Evolutionary conservation across 2,113 vertebrate species (phyloP).

Genomic region (Progne subis): DNA sequence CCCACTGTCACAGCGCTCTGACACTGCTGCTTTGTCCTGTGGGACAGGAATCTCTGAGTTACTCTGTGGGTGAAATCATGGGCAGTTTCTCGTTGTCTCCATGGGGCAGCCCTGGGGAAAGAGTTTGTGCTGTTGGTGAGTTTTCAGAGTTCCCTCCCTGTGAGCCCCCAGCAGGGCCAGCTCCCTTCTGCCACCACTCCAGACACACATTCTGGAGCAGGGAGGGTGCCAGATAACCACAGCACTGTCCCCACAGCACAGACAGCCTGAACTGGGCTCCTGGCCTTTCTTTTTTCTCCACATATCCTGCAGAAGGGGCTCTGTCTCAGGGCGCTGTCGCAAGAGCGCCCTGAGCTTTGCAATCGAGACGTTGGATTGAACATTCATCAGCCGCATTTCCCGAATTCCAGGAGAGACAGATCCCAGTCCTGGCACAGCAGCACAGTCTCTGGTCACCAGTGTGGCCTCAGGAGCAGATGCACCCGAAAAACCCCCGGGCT

Average conservation of each 20-base stretch:
- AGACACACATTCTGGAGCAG: neutral
- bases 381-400: neutral
- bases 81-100: neutral
- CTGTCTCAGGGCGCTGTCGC: neutral
- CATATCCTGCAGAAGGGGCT: neutral
- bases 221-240: neutral
- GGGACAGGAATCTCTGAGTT: neutral
- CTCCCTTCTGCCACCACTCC: neutral
- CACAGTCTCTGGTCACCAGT: neutral
- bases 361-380: neutral
- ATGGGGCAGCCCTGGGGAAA: neutral
- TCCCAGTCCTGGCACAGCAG: neutral
- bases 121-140: neutral
- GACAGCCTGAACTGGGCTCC: neutral
- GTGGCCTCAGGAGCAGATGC: neutral
- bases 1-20: neutral
- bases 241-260: neutral
- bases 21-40: neutral
- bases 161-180: neutral
- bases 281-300: neutral
- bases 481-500: fast-evolving
- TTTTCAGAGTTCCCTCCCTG: neutral
- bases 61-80: neutral
- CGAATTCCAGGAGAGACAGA: conserved; percentile 16
- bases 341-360: neutral